A percentile compares a stretch with the other conserved stretches of the same genome.
These are phyloP conservation scores for Halocynthia aurantium DNA, from an alignment of 23 tunicate species.

Conservation along the genomic window DNA sequence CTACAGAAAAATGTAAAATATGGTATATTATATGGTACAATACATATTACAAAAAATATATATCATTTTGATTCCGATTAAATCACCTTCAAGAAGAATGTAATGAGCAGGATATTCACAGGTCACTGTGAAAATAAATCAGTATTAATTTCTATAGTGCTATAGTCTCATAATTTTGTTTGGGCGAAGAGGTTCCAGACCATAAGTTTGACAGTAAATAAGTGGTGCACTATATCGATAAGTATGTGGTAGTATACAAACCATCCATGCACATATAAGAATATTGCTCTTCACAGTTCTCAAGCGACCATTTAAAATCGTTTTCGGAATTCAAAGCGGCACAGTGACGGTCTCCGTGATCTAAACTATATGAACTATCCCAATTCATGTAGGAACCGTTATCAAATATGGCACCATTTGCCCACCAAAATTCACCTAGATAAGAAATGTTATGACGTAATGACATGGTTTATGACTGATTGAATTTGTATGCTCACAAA, in stretches of 20 bases:
- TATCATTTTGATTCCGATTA: too few species aligned
- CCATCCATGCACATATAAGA: constrained; percentile 26
- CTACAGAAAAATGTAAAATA: neutral
- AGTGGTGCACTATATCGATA: neutral
- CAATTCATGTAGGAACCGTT: constrained; percentile 1
- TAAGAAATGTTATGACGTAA: neutral
- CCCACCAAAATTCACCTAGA: constrained; percentile 11
- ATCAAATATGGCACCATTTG: constrained; percentile 2
- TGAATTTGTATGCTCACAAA: neutral
- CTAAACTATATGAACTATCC: neutral
- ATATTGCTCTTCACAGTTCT: constrained; percentile 5
- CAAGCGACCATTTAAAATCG: constrained; percentile 17
- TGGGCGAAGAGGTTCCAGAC: too few species aligned
- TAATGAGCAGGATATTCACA: constrained; percentile 12
- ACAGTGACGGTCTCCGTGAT: constrained; percentile 18
- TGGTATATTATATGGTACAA: too few species aligned
- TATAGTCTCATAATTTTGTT: too few species aligned
- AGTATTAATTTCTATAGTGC: too few species aligned
- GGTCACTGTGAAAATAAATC: constrained; percentile 6
- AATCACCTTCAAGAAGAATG: constrained; percentile 1
- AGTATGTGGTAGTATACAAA: neutral
- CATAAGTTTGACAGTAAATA: neutral
- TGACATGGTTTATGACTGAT: too few species aligned
- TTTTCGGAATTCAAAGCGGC: constrained; percentile 14
- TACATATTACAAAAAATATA: too few species aligned